Evolutionary conservation across 2,113 vertebrate species (phyloP).

Genomic region (Taxidea taxus): DNA sequence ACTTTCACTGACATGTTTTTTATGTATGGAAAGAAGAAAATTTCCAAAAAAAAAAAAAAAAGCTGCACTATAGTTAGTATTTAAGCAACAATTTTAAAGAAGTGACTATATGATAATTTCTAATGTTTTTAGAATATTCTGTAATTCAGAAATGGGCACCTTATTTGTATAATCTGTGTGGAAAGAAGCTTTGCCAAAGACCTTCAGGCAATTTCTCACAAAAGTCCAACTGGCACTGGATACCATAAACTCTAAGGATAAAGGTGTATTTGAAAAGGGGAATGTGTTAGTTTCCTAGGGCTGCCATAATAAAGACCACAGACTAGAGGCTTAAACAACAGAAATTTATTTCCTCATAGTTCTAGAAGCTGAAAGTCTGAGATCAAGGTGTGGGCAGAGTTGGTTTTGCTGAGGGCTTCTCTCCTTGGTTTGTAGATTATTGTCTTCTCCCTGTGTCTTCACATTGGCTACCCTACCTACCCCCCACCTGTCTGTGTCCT

Average conservation of each 20-base stretch:
- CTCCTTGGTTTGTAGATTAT: background rate
- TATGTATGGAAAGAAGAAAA: slow-evolving; percentile 8
- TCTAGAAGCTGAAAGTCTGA: background rate
- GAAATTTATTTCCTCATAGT: background rate
- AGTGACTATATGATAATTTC: background rate
- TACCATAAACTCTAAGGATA: slow-evolving; percentile 37
- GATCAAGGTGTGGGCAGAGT: background rate
- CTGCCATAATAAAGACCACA: no score
- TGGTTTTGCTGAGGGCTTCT: background rate
- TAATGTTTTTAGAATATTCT: slow-evolving; percentile 6
- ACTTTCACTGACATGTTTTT: slow-evolving; percentile 1
- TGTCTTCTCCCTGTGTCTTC: background rate
- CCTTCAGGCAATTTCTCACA: slow-evolving; percentile 76
- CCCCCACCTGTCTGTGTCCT: background rate
- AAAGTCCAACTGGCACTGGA: slow-evolving; percentile 71
- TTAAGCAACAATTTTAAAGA: slow-evolving; percentile 35
- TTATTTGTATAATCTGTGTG: slow-evolving; percentile 28
- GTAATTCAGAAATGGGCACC: slow-evolving; percentile 9
- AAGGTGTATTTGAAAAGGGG: slow-evolving; percentile 70
- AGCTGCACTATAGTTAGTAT: background rate
- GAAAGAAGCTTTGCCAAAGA: slow-evolving; percentile 62
- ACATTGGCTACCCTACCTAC: no score
- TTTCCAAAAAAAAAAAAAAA: slow-evolving; percentile 42
- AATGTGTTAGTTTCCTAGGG: background rate
- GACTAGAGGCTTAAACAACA: background rate